Conservation (phyloP, 1,140 invertebrate genomes). For the Zaprionus africanus region DNA sequence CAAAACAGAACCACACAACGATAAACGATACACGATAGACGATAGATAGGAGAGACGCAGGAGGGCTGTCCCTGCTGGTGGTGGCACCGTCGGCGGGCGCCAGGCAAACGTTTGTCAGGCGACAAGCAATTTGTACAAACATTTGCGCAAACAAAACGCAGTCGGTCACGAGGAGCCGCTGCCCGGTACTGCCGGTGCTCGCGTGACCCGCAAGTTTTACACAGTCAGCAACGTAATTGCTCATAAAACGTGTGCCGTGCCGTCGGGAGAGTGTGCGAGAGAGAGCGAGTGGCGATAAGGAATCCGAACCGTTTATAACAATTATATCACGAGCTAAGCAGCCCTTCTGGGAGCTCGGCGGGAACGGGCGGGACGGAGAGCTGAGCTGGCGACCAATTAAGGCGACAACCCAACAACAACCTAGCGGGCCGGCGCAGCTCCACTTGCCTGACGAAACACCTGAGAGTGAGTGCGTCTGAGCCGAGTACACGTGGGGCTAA, state of each 20-base stretch:
- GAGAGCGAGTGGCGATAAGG: slow-evolving; percentile 24
- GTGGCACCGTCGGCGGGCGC: slow-evolving; percentile 10
- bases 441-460: slow-evolving; percentile 2
- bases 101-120: slow-evolving; percentile 38
- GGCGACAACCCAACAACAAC: not conserved
- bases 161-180: slow-evolving; percentile 28
- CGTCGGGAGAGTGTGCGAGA: not conserved
- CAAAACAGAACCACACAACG: slow-evolving; percentile 54
- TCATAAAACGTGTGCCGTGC: slow-evolving; percentile 54
- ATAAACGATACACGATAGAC: slow-evolving; percentile 8
- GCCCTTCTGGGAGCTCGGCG: slow-evolving; percentile 18
- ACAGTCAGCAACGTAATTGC: slow-evolving; percentile 70
- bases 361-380: not conserved
- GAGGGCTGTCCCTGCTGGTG: too few species aligned
- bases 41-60: not conserved
- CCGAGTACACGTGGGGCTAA: not conserved
- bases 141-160: slow-evolving; percentile 67
- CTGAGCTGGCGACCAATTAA: not conserved
- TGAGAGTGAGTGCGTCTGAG: not conserved
- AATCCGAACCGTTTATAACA: slow-evolving; percentile 47
- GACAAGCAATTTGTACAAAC: slow-evolving; percentile 76
- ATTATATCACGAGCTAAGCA: slow-evolving; percentile 33
- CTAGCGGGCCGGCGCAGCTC: not conserved
- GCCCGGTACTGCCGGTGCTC: slow-evolving; percentile 23
- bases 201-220: slow-evolving; percentile 72